Evolutionary conservation across 2,888 invertebrate genomes (phyloP), one percentile per base, ranked within the genome.

Genomic region (Sceliomorpha sp.): DNA sequence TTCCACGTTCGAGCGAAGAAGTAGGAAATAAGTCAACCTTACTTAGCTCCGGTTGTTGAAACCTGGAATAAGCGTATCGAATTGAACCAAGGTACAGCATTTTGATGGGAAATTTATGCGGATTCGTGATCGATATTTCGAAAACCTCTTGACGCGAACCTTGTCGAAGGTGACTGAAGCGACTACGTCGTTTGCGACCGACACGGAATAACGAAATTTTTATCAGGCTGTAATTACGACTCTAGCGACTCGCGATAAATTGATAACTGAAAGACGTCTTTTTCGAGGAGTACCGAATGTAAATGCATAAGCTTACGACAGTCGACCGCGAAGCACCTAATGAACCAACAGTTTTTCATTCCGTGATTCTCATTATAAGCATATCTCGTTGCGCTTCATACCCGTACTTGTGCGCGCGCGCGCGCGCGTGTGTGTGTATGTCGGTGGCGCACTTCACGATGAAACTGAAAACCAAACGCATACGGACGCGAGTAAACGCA

Each of bases 331-430:
- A 39, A 31, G 29, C 58, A 31, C 31, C 58, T 58, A 59, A 60
- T 60, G 50, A 60, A 50, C 50, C 40, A 31, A 47, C 45, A 27
- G 50, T 50, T 48, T 59, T 59, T 59, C 59, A 59, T 48, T 50
- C 59, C 29, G 39, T 34, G 48, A 48, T 48, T 58, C 58, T 58
- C 50, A 60, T 60, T 50, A 44, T 50, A 50, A 50, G 36, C 50
- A 50, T 42, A 36, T 34, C 50, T 20, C 42, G 48, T 44, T 60
- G 26, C 59, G 36, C 44, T 50, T 36, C 42, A 29, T 60, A 20
- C 27, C 17, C 27, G 15, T 40, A 31, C 48, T 58, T 44, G 12
- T 36, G 50, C n/a, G n/a, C n/a, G n/a, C n/a, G n/a, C n/a, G n/a
- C n/a, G n/a, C n/a, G n/a, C n/a, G n/a, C n/a, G n/a, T n/a, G n/a